phyloP scores from a whole-genome alignment of 2,113 vertebrate species.

The Neodon shergylaensis region DNA sequence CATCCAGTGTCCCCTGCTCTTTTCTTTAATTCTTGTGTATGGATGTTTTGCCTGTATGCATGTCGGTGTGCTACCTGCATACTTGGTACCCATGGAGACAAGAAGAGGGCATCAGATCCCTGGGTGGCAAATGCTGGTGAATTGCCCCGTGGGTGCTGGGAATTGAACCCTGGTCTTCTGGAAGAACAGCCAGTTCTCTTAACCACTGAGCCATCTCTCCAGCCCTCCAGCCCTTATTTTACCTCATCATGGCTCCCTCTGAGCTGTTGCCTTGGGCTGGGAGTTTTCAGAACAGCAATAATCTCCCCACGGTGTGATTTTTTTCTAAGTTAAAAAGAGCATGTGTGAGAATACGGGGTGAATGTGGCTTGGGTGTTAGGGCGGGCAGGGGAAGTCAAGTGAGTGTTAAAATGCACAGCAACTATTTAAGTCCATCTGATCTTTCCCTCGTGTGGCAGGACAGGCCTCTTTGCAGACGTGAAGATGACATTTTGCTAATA shows the following conservation, averaged over 20 bases:
- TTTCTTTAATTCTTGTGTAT: not conserved
- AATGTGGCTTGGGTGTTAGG: not conserved
- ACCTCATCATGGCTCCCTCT: conserved; percentile 19
- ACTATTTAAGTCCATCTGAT: not conserved
- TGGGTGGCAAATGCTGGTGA: not conserved
- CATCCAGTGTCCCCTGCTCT: not conserved
- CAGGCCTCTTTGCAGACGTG: not conserved
- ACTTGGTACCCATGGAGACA: not conserved
- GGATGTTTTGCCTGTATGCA: not conserved
- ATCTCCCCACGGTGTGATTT: conserved; percentile 12
- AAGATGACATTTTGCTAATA: not conserved
- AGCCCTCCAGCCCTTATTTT: not conserved
- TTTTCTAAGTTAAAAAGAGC: conserved; percentile 65
- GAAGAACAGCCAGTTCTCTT: not conserved
- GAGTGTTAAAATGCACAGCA: not conserved
- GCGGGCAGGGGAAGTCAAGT: not conserved
- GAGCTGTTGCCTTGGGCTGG: conserved; percentile 40
- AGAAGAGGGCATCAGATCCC: not conserved
- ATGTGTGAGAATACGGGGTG: not conserved
- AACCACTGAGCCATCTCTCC: not conserved
- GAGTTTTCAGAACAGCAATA: conserved; percentile 58
- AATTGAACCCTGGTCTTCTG: not conserved
- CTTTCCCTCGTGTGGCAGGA: not conserved
- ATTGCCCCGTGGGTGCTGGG: not conserved
- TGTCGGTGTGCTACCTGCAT: not conserved